Evolutionary conservation across 2,888 invertebrate genomes (phyloP), one percentile per base, ranked within the genome.

Genomic region (Acronicta alni): DNA sequence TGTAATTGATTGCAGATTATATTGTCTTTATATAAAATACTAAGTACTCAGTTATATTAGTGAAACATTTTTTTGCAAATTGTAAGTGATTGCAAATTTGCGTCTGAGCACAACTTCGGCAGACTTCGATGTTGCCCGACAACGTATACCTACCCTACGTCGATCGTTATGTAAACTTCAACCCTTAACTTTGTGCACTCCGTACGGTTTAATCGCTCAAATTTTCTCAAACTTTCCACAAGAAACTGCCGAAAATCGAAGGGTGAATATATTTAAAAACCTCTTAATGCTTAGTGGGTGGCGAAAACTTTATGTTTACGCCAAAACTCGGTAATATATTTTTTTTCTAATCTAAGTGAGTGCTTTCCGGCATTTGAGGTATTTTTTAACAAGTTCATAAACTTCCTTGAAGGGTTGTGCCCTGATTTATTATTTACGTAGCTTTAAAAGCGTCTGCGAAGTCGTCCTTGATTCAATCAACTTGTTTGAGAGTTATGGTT

Each of bases 261-360:
- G 93, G 93, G 93, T 93, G 93, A 91, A 93, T 93, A 93, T 89
- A 93, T 93, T 93, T 92, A 88, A 92, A 92, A 93, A 92, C 88
- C 90, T 91, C 89, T 90, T 88, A 91, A 89, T 89, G 85, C 86
- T 83, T 88, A 89, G 89, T 85, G 88, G 87, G 87, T 87, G 89
- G 81, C 77, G 84, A 87, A 87, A 92, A 91, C 85, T 92, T 91
- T 88, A 85, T 87, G 85, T 89, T 89, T 89, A 84, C 82, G 62
- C 76, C 79, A 78, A 78, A 52, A 63, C 57, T 67, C 32, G 75
- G 65, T 61, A 66, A 82, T 82, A 82, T 79, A 79, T 84, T 84
- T 85, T 84, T 85, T 72, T 75, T 75, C 56, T 83, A 88, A 89
- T 89, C 86, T 80, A 75, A 82, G 79, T 76, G 79, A 87, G 85